Evolutionary conservation across 2,888 invertebrate species (phyloP), one percentile per base, ranked within the genome.

Genomic region (Helicoverpa assulta): DNA sequence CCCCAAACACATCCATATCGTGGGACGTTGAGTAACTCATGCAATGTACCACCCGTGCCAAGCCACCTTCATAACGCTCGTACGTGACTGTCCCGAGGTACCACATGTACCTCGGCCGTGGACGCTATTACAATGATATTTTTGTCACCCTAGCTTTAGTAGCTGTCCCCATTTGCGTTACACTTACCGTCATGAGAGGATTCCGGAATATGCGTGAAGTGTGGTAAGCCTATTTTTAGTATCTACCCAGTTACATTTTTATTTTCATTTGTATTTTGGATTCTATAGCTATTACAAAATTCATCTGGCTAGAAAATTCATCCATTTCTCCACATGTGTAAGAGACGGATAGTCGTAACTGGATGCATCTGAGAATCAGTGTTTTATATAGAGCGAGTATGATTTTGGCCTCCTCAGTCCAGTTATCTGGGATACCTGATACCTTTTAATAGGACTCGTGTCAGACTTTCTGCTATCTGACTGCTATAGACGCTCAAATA

Each of bases 21-120:
- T 61, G 67, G 57, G 86, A 85, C 86, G 72, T 86, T 86, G 85
- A 86, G 85, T 83, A 80, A 86, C 80, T 81, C 85, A 66, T 76
- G 83, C 83, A 76, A 81, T 82, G 85, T 84, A 75, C 76, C 76
- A 78, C 77, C 66, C 73, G 67, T 73, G 69, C 70, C 60, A 76
- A 78, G 78, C 82, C 79, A 83, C 81, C 83, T 82, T 81, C 83
- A 84, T 88, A 87, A 87, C 82, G 67, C 56, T 51, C 47, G 72
- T 75, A 88, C 88, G 88, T 89, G 88, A 88, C 87, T 79, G 67
- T 72, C 76, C 43, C 67, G 47, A 54, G 26, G 59, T 77, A 57
- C 43, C 69, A 26, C 26, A 26, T 26, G 60, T 77, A 76, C 72
- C 76, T 77, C 73, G 64, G 63, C 70, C 43, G 51, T 70, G 73